phyloP scores from a whole-genome alignment of 2,113 vertebrate species.

The Corythaixoides concolor region DNA sequence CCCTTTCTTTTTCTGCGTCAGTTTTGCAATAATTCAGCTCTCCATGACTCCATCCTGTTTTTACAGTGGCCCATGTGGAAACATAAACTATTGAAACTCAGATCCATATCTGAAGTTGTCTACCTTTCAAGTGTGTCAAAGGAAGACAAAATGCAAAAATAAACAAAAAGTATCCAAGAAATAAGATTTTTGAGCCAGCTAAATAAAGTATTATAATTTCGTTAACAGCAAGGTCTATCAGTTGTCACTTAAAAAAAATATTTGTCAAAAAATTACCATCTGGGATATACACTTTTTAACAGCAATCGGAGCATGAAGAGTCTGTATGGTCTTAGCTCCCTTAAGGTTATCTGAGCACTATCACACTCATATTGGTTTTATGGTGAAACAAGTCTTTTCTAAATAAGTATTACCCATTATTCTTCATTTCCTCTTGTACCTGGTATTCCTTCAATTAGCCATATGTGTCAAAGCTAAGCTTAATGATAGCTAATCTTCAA shows the following conservation, averaged over 20 bases:
- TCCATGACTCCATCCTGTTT: background rate
- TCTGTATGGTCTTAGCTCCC: background rate
- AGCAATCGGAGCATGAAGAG: background rate
- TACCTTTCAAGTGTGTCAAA: background rate
- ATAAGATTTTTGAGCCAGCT: background rate
- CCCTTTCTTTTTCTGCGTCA: background rate
- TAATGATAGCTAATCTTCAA: slow-evolving; percentile 37
- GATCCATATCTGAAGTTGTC: background rate
- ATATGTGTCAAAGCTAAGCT: slow-evolving; percentile 14
- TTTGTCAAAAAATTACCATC: slow-evolving; percentile 23
- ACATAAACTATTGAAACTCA: background rate
- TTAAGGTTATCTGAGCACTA: background rate
- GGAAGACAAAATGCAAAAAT: background rate
- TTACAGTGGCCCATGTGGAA: background rate
- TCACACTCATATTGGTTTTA: background rate
- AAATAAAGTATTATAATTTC: slow-evolving; percentile 19
- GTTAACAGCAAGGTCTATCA: slow-evolving; percentile 20
- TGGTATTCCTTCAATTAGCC: slow-evolving; percentile 24
- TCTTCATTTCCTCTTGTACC: slow-evolving; percentile 32
- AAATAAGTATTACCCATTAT: background rate
- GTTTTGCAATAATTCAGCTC: background rate
- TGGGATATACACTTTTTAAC: background rate
- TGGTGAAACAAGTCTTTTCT: slow-evolving; percentile 19
- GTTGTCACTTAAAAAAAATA: background rate
- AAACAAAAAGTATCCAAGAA: background rate